phyloP scores from a whole-genome alignment of 2,888 invertebrate species.

The Oligia latruncula region DNA sequence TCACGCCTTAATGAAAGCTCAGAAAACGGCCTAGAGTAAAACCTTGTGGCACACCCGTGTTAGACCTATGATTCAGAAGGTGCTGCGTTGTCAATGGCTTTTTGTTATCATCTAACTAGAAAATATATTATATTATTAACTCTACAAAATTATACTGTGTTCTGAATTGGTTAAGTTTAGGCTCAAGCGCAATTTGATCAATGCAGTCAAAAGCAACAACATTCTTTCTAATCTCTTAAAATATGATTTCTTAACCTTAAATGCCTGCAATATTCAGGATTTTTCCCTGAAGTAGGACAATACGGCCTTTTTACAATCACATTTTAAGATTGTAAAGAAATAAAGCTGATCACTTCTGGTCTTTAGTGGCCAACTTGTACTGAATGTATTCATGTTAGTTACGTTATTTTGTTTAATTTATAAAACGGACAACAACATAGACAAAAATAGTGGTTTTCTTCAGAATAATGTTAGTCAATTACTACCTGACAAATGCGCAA shows the following conservation, averaged over 20 bases:
- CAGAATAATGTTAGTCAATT: not conserved
- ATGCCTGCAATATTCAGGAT: not conserved
- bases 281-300: not conserved
- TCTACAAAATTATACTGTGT: not conserved
- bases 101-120: not conserved
- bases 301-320: not conserved
- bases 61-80: not conserved
- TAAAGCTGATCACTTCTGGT: not conserved
- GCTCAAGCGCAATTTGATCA: not conserved
- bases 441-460: not conserved
- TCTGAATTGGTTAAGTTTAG: not conserved
- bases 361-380: not conserved
- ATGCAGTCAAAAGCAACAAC: not conserved
- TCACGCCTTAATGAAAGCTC: not conserved
- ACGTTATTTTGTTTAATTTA: no score
- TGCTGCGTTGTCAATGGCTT: not conserved
- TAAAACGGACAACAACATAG: not conserved
- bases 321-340: not conserved
- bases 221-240: not conserved
- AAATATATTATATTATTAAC: not conserved
- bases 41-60: not conserved
- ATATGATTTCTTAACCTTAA: not conserved
- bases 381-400: not conserved
- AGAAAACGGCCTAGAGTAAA: not conserved
- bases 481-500: not conserved